Evolutionary conservation across 2,113 vertebrate genomes (phyloP), one percentile per base, ranked within the genome.

Genomic region (Xerus inauris): DNA sequence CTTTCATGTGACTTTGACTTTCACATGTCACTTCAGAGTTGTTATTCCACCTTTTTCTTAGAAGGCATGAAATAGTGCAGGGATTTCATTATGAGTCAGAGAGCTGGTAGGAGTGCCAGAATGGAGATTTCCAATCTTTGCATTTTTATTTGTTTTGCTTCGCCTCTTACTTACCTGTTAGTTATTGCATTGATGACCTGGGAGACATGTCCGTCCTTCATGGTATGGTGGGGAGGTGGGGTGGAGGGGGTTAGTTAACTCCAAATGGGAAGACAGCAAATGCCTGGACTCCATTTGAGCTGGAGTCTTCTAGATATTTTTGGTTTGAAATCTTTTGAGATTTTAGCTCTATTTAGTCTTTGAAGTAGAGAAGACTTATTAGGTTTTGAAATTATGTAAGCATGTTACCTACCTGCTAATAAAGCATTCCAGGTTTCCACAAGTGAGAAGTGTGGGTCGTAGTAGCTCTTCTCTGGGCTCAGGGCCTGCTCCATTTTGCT

Each of bases 321-420:
- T 80, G 40, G 40, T 73, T 42, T 90, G 26, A 6, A 83, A 47
- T 73, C 54, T 87, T 92, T 84, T 35, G 49, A 28, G 14, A 49
- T 79, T 76, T 92, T n/a, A 64, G 42, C 42, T 94, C 65, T 85
- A 26, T 54, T 45, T 89, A 13, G 16, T 91, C 57, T 88, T 85
- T 65, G 49, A 49, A 71, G 22, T 20, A 89, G 49, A 81, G 69
- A 73, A 86, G 32, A 35, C 22, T 38, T 12, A 17, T 19, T 59
- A 42, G 16, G 87, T 65, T 69, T 65, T 47, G 79, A n/a, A 91
- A 64, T 72, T 81, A 28, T 75, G 94, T 71, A 88, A 51, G 47
- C 76, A 40, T 4, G 0, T 26, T 30, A 62, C 35, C 51, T 65
- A 6, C 42, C 59, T 89, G 45, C 57, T 67, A 0, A n/a, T 22